Evolutionary conservation across 2,888 invertebrate species (phyloP).

Genomic region (Drosophila rubida): DNA sequence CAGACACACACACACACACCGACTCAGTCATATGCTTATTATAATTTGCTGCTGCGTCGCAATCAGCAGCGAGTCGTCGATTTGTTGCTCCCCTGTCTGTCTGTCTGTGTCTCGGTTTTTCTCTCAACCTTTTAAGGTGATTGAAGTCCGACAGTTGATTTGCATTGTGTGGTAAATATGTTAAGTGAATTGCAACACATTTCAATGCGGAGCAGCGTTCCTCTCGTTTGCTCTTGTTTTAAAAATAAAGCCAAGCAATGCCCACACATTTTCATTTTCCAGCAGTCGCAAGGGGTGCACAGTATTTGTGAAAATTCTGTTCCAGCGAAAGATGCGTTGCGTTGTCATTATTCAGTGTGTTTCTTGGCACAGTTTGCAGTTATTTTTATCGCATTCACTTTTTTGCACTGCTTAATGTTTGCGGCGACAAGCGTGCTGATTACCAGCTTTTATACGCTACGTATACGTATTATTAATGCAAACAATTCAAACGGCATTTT

Average conservation of each 20-base stretch:
- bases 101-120: constrained; percentile 3
- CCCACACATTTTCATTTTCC: constrained; percentile 4
- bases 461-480: constrained; percentile 13
- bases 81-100: background rate
- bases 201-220: constrained; percentile 6
- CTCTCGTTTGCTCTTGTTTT: background rate
- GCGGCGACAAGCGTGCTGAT: constrained; percentile 28
- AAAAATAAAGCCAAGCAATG: constrained; percentile 40
- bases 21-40: constrained; percentile 6
- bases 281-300: constrained; percentile 10
- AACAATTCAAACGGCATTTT: constrained; percentile 12
- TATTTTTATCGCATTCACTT: constrained; percentile 59
- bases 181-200: constrained; percentile 43
- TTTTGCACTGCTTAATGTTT: constrained; percentile 17
- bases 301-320: constrained; percentile 15
- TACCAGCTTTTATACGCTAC: constrained; percentile 29
- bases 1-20: background rate
- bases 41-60: constrained; percentile 14
- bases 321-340: constrained; percentile 44
- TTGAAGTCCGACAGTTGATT: constrained; percentile 68
- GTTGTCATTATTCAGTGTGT: constrained; percentile 28
- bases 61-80: constrained; percentile 20
- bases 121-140: constrained; percentile 62
- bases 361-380: constrained; percentile 65
- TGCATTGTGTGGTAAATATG: constrained; percentile 55